Conservation (phyloP, 2,797 vertebrate species). For the Neostethus bicornis region DNA sequence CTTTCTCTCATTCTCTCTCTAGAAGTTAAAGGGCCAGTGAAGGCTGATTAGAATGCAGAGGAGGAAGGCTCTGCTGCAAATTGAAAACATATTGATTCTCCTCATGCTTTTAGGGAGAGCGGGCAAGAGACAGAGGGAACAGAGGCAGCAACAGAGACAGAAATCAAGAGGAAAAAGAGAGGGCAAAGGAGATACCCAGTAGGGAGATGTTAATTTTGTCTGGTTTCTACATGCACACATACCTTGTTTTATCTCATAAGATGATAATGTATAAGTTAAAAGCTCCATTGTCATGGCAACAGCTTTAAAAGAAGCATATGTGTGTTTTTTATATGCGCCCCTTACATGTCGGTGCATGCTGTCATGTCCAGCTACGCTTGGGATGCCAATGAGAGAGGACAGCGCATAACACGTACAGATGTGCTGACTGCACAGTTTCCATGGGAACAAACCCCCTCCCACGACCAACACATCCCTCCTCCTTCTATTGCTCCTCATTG, state of each 20-base stretch:
- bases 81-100: slow-evolving; percentile 81
- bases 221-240: slow-evolving; percentile 14
- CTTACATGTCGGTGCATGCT: slow-evolving; percentile 22
- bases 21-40: slow-evolving; percentile 67
- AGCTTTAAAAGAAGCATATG: slow-evolving; percentile 37
- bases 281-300: slow-evolving; percentile 45
- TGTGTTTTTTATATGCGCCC: slow-evolving; percentile 1
- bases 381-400: slow-evolving; percentile 71
- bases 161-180: slow-evolving; percentile 19
- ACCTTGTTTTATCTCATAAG: slow-evolving; percentile 18
- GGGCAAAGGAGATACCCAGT: slow-evolving; percentile 18
- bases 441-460: slow-evolving; percentile 75
- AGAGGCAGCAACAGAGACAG: slow-evolving; percentile 6
- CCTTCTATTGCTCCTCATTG: slow-evolving; percentile 49
- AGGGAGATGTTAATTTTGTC: slow-evolving; percentile 40
- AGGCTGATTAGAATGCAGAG: slow-evolving; percentile 78
- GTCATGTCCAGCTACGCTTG: slow-evolving; percentile 63
- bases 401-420: slow-evolving; percentile 75
- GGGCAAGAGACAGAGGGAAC: slow-evolving; percentile 42
- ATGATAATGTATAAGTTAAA: slow-evolving; percentile 38
- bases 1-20: slow-evolving; percentile 8
- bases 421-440: slow-evolving; percentile 86
- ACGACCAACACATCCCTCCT: slow-evolving; percentile 39
- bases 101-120: slow-evolving; percentile 67
- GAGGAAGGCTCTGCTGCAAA: slow-evolving; percentile 79